phyloP scores from a whole-genome alignment of 1,140 invertebrate species.

The Drosophila albomicans region DNA sequence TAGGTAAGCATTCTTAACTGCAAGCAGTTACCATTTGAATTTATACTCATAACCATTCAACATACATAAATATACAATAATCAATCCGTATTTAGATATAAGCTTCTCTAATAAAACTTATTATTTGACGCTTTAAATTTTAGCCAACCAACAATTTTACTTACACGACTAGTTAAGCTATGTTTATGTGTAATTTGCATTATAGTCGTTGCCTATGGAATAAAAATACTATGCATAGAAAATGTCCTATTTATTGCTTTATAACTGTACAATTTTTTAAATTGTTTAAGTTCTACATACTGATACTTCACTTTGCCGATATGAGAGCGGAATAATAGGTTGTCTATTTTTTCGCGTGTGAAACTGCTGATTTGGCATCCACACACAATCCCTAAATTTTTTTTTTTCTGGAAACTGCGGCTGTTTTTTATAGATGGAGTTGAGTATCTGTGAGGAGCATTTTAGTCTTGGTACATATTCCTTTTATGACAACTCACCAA shows the following conservation, averaged over 20 bases:
- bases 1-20: slow-evolving; percentile 55
- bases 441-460: no score
- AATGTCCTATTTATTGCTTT: neutral
- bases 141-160: slow-evolving; percentile 64
- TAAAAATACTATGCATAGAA: slow-evolving; percentile 43
- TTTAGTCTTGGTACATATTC: no score
- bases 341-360: no score
- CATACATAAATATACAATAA: slow-evolving; percentile 49
- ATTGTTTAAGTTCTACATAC: no score
- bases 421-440: no score
- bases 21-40: slow-evolving; percentile 65
- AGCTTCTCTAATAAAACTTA: slow-evolving; percentile 51
- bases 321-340: no score
- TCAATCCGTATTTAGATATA: slow-evolving; percentile 64
- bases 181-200: slow-evolving; percentile 71
- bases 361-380: no score
- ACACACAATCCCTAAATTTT: no score
- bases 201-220: slow-evolving; percentile 77
- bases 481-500: no score
- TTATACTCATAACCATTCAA: slow-evolving; percentile 57
- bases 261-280: no score
- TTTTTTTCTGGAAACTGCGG: no score
- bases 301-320: no score
- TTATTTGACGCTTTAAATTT: slow-evolving; percentile 73
- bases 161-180: slow-evolving; percentile 66